A percentile compares a stretch with the other conserved stretches of the same genome.
phyloP scores from a whole-genome alignment of 2,888 invertebrate genomes.

The Falcaria lacertinaria region DNA sequence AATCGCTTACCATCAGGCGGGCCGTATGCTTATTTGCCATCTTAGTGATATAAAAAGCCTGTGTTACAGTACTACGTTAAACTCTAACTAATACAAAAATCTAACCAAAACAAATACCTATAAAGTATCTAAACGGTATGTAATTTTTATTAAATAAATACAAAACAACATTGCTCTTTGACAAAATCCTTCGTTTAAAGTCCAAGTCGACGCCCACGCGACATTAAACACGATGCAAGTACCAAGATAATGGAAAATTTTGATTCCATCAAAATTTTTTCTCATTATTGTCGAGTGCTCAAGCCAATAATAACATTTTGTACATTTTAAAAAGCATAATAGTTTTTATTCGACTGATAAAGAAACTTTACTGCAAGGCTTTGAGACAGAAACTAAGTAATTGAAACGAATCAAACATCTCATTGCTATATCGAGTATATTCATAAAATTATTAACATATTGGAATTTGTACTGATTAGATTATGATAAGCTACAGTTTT shows the following conservation, averaged over 20 bases:
- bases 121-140: not conserved
- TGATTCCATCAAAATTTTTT: constrained; percentile 22
- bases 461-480: too few relatives aligned
- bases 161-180: constrained; percentile 11
- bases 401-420: too few relatives aligned
- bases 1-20: too few relatives aligned
- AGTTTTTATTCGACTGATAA: not conserved
- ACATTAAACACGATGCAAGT: constrained; percentile 17
- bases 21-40: too few relatives aligned
- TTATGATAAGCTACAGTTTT: too few relatives aligned
- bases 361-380: not conserved
- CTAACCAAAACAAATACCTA: not conserved
- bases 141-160: not conserved
- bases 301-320: constrained; percentile 3
- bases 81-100: too few relatives aligned
- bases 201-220: constrained; percentile 22
- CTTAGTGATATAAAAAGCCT: too few relatives aligned
- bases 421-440: too few relatives aligned
- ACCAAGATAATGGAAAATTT: constrained; percentile 23
- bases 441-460: too few relatives aligned
- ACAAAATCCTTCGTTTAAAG: constrained; percentile 20
- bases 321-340: not conserved
- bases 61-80: too few relatives aligned
- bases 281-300: constrained; percentile 8
- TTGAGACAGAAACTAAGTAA: not conserved